Evolutionary conservation across 2,113 vertebrate genomes (phyloP), one percentile per base, ranked within the genome.

Genomic region (Gracilinanus agilis): DNA sequence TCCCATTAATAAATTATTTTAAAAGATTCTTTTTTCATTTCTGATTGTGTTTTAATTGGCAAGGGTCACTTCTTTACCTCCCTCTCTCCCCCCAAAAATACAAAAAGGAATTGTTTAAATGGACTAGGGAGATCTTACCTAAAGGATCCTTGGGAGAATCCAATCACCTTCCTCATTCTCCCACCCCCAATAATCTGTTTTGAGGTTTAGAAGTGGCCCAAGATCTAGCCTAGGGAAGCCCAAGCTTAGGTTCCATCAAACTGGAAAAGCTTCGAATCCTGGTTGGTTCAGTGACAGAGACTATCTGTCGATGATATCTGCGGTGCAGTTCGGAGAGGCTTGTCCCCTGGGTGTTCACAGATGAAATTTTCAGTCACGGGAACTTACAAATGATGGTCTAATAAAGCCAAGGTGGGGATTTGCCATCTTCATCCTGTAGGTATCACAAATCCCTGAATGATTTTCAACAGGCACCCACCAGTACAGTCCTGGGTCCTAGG

Each of bases 21-120:
- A 91, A 49, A 83, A 95, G 90, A 88, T 44, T n/a, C n/a, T 54
- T 90, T 75, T 93, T 90, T 89, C 49, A 93, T 44, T 92, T 91
- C 83, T 53, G 75, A 88, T 61, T 92, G 75, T 6, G 55, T 90
- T 25, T 93, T 90, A 90, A 91, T 12, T 21, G 49, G 54, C 21
- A 92, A 4, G 3, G 54, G 89, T 25, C 56, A 53, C 53, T 53
- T 95, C 19, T 58, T 40, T 92, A 29, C 91, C n/a, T 55, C 4
- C 25, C 61, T 75, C 19, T 44, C 23, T 21, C 58, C 56, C 61
- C 54, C 53, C 25, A 40, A 27, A 93, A 94, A 55, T 93, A 89
- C 27, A 9, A 27, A 29, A 58, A 9, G 9, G 8, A 94, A 93
- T n/a, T 53, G 90, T 40, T 90, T 93, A 61, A 94, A 55, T n/a